Evolutionary conservation across 2,888 invertebrate species (phyloP).

Genomic region (Mesorhabditis belari): DNA sequence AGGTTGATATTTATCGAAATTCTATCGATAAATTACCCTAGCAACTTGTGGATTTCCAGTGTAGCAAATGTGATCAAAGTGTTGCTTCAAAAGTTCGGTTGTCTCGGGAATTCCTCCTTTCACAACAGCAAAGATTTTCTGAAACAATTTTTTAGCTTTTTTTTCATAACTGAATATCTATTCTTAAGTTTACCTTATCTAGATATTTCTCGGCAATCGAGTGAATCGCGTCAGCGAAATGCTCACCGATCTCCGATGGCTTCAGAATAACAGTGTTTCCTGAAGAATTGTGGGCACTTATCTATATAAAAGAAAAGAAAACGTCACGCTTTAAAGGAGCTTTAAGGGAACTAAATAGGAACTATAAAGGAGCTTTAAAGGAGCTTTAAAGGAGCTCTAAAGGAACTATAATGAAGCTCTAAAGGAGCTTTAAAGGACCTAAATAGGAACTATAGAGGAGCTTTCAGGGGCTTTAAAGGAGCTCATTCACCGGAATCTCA

Average conservation of each 20-base stretch:
- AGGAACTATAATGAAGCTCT: too few relatives aligned
- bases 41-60: conserved; percentile 76
- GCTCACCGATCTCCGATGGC: conserved; percentile 79
- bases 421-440: too few relatives aligned
- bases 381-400: too few relatives aligned
- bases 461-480: too few relatives aligned
- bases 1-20: too few relatives aligned
- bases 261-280: conserved; percentile 75
- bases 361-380: too few relatives aligned
- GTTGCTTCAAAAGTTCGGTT: conserved; percentile 73
- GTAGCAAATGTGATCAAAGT: conserved; percentile 91
- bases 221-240: conserved; percentile 68
- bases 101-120: conserved; percentile 78
- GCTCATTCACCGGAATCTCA: too few relatives aligned
- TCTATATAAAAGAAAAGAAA: too few relatives aligned
- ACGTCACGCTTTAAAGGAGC: too few relatives aligned
- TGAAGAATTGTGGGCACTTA: conserved; percentile 14
- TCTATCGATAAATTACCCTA: conserved; percentile 52
- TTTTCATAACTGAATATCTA: too few relatives aligned
- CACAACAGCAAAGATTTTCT: conserved; percentile 76
- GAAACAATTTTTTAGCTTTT: conserved; percentile 9
- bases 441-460: too few relatives aligned
- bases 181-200: conserved; percentile 21
- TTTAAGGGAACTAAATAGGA: too few relatives aligned
- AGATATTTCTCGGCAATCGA: conserved; percentile 78